Evolutionary conservation across 2,113 vertebrate genomes (phyloP).

Genomic region (Acrocephalus arundinaceus): DNA sequence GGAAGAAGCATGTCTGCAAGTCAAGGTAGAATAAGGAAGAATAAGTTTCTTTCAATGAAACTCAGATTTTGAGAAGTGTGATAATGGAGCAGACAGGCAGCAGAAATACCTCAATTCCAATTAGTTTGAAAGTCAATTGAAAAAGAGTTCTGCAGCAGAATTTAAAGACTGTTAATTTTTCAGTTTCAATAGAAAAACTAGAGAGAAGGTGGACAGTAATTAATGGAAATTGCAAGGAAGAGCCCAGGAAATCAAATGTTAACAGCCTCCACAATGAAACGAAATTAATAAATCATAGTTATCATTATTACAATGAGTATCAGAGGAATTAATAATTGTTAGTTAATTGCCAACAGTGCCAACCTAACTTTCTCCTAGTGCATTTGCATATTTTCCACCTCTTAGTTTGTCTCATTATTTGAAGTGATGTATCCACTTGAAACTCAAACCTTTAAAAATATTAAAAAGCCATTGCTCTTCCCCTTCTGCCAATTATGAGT

Average conservation of each 20-base stretch:
- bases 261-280: conserved; percentile 6
- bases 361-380: not conserved
- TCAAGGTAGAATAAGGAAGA: not conserved
- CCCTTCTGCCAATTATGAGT: not conserved
- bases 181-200: not conserved
- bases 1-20: not conserved
- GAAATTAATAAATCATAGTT: conserved; percentile 47
- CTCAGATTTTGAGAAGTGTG: not conserved
- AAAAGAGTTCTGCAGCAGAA: not conserved
- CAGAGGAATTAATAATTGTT: not conserved
- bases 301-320: conserved; percentile 3
- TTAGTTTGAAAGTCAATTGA: not conserved
- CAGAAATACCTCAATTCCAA: not conserved
- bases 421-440: conserved; percentile 3
- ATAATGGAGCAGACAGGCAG: not conserved
- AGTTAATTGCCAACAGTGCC: conserved; percentile 23
- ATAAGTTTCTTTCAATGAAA: not conserved
- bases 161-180: not conserved
- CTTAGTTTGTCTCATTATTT: conserved; percentile 13
- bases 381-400: conserved; percentile 13
- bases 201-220: conserved; percentile 24
- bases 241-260: conserved; percentile 36
- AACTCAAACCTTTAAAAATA: not conserved
- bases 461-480: not conserved
- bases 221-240: conserved; percentile 46